These are phyloP conservation scores for Brachionus paranguensis DNA, from an alignment of 1,140 invertebrate species.

Conservation along the genomic window DNA sequence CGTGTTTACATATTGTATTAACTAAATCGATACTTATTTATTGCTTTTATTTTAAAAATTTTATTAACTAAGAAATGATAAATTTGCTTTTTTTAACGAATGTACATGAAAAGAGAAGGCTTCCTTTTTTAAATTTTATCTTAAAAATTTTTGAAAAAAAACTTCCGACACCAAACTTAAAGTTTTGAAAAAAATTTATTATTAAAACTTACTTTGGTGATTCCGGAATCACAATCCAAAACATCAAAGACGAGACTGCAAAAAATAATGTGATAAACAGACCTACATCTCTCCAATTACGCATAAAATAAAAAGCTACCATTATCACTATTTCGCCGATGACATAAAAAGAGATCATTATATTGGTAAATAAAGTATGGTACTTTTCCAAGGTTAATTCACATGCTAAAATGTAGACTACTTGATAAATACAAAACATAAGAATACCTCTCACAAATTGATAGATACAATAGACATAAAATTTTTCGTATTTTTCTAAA, in stretches of 20 bases:
- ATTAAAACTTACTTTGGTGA: not conserved
- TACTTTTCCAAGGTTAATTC: slow-evolving; percentile 6
- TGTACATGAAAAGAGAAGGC: too few relatives aligned
- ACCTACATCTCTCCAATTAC: not conserved
- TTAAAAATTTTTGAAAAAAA: too few relatives aligned
- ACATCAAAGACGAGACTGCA: not conserved
- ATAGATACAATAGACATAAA: slow-evolving; percentile 10
- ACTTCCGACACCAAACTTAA: too few relatives aligned
- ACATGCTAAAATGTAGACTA: not conserved
- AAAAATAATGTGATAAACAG: not conserved
- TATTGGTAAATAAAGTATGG: not conserved
- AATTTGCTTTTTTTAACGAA: too few relatives aligned
- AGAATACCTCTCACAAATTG: slow-evolving; percentile 23
- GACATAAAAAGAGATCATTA: slow-evolving; percentile 4
- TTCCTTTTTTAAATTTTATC: too few relatives aligned
- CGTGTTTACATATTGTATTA: too few relatives aligned
- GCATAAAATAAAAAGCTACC: not conserved
- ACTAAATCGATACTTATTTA: too few relatives aligned
- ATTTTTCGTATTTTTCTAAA: not conserved
- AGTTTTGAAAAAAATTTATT: too few relatives aligned
- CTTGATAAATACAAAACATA: slow-evolving; percentile 13
- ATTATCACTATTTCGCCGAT: not conserved
- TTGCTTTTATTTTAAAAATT: too few relatives aligned
- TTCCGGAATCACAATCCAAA: slow-evolving; percentile 6
- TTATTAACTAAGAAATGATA: too few relatives aligned